A percentile compares a stretch with the other conserved stretches of the same genome.
Conservation (phyloP, 2,888 invertebrate genomes). For the Lathronympha strigana region DNA sequence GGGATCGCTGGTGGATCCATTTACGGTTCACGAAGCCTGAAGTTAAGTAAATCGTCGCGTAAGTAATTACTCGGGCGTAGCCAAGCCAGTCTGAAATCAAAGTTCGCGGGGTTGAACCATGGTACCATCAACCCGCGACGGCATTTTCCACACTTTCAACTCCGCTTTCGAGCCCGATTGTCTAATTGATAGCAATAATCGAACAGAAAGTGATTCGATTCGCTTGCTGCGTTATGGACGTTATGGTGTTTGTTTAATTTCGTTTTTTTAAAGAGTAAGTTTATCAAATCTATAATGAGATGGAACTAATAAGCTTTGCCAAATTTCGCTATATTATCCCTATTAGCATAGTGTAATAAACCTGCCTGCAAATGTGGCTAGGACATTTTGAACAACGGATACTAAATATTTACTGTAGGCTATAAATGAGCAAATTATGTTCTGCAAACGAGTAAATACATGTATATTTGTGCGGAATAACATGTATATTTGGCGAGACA, state of each 20-base stretch:
- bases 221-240: slow-evolving; percentile 19
- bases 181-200: slow-evolving; percentile 41
- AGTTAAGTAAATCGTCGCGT: slow-evolving; percentile 3
- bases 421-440: too few species aligned
- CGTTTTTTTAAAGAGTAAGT: neutral
- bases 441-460: too few species aligned
- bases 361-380: too few species aligned
- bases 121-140: slow-evolving; percentile 25
- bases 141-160: slow-evolving; percentile 46
- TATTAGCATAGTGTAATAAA: too few species aligned
- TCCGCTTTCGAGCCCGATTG: slow-evolving; percentile 41
- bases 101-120: slow-evolving; percentile 34
- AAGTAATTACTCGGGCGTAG: slow-evolving; percentile 15
- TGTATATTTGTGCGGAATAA: too few species aligned
- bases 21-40: neutral
- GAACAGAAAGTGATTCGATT: slow-evolving; percentile 44
- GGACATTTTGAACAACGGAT: too few species aligned
- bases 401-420: too few species aligned
- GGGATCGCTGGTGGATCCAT: neutral
- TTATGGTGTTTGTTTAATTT: slow-evolving; percentile 17
- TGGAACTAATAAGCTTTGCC: neutral
- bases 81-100: slow-evolving; percentile 34
- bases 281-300: neutral
- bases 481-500: neutral
- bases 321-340: too few species aligned